Percentiles rank a stretch among this genome's conserved stretches.
Conservation (phyloP, 2,797 vertebrate species). For the Peromyscus attwateri region DNA sequence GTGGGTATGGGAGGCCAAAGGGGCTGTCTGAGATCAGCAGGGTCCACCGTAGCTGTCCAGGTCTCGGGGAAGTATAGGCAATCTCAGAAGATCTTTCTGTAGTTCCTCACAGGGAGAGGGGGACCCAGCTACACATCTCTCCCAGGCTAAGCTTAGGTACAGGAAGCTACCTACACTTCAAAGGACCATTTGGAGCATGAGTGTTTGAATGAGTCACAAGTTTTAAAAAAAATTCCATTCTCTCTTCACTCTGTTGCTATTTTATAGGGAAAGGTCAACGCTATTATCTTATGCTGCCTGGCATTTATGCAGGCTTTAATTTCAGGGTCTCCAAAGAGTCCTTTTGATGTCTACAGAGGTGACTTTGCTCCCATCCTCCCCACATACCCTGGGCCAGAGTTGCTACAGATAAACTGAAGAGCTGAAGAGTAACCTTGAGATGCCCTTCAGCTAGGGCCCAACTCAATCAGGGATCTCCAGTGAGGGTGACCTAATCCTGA, state of each 20-base stretch:
- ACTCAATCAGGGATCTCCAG: not conserved
- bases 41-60: not conserved
- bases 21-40: not conserved
- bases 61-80: not conserved
- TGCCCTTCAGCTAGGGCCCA: not conserved
- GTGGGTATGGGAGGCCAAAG: too few relatives aligned
- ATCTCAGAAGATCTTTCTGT: not conserved
- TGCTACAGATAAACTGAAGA: not conserved
- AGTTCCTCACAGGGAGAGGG: not conserved
- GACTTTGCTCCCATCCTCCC: too few relatives aligned
- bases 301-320: slow-evolving; percentile 62
- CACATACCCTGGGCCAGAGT: not conserved
- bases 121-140: not conserved
- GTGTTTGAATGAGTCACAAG: slow-evolving; percentile 66
- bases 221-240: slow-evolving; percentile 66
- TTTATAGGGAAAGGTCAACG: slow-evolving; percentile 40
- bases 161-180: slow-evolving; percentile 39
- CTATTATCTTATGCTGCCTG: slow-evolving; percentile 48
- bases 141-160: too few relatives aligned
- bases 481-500: not conserved
- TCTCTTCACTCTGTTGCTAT: slow-evolving; percentile 58
- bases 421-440: not conserved
- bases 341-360: not conserved
- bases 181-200: slow-evolving; percentile 38
- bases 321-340: slow-evolving; percentile 30